phyloP scores from a whole-genome alignment of 2,797 vertebrate species.

The Caiman crocodilus region DNA sequence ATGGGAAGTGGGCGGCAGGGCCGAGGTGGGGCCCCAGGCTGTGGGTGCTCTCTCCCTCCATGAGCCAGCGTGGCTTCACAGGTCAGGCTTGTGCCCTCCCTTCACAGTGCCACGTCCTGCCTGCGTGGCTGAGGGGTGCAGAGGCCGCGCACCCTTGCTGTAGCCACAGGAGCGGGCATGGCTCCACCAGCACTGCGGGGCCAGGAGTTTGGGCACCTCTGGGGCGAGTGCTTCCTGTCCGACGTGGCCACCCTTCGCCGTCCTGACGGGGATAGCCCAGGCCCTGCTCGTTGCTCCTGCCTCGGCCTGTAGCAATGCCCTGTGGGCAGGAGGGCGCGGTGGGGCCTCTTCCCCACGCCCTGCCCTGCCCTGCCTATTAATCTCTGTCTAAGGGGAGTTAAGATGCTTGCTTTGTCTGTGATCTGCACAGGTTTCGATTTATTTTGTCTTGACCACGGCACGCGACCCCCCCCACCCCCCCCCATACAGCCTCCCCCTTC shows the following conservation, averaged over 20 bases:
- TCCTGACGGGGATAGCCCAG: neutral
- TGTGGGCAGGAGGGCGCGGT: too few relatives aligned
- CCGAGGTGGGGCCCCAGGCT: too few relatives aligned
- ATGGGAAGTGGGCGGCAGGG: too few relatives aligned
- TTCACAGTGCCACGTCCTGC: too few relatives aligned
- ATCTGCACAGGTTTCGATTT: neutral
- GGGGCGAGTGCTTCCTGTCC: neutral
- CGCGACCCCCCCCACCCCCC: conserved; percentile 31
- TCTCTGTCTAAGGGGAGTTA: neutral
- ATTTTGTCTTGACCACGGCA: conserved; percentile 55
- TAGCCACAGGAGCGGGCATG: neutral
- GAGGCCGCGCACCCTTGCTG: neutral
- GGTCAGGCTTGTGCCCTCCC: too few relatives aligned
- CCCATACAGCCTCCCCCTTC: conserved; percentile 31
- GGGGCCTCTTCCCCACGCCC: too few relatives aligned
- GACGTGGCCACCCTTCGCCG: neutral
- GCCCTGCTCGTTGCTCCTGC: too few relatives aligned
- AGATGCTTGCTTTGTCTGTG: neutral
- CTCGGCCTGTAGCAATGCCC: too few relatives aligned
- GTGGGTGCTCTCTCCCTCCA: too few relatives aligned
- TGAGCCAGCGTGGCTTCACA: too few relatives aligned
- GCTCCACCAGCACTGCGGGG: neutral
- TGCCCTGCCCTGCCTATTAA: neutral
- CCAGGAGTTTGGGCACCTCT: too few relatives aligned
- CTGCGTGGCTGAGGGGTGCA: too few relatives aligned